Base-by-base conservation (phyloP, 2,113 vertebrate species). In the Myotis yumanensis region DNA sequence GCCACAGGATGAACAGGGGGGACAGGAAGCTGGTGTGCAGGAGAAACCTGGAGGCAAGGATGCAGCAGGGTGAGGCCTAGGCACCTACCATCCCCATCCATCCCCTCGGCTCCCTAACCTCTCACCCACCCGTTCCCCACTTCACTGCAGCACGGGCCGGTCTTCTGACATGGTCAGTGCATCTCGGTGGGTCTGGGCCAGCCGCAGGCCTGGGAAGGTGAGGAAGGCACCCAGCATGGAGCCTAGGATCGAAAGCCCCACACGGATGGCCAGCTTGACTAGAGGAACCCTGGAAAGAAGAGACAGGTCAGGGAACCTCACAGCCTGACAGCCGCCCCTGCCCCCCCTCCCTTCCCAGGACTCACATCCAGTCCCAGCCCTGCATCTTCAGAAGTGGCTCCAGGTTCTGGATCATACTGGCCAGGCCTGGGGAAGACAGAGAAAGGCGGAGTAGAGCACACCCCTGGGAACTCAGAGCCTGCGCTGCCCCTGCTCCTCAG, bases 121-220 rank as follows among this genome's bases (percentile, higher is more conserved):
- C 35, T 16, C 11, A 4, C 48, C 23, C 14, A 5, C 12, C 1
- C 7, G 57, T 7, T 17, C 77, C 15, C 66, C 93, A 97, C 98
- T 7, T 96, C 98, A 99, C 99, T 99, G 99, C 46, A 99, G 97
- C 96, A 99, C 72, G 1, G 99, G 99, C 10, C 96, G 98, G 91
- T 98, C 98, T 0, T 98, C 98, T 0, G 99, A 98, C 98, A 99
- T 98, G 96, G 98, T 98, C 0, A 99, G 98, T 0, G 99, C 99
- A 0, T 99, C 99, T 0, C 99, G 97, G 96, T 99, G 99, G 0
- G 99, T 99, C 98, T 99, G 99, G 48, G 99, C 99, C 98, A 99
- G 96, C 28, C 99, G 98, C 93, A 99, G 98, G 66, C 99, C 99
- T 0, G 99, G 99, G 96, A 99, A 99, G 18, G 99, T 99, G 97